phyloP scores from a whole-genome alignment of 2,113 vertebrate genomes.

The Phyllostomus hastatus region DNA sequence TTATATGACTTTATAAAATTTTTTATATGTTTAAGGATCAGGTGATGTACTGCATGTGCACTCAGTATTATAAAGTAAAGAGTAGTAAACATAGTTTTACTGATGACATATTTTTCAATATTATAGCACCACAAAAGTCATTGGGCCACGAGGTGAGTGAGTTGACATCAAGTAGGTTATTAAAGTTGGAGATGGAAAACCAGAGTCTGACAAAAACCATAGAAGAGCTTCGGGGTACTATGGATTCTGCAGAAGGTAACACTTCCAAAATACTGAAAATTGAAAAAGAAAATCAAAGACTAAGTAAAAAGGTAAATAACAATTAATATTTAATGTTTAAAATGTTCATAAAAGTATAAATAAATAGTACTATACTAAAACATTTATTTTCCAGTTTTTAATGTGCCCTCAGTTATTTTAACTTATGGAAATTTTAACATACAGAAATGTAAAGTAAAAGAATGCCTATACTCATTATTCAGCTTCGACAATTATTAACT shows the following conservation, averaged over 20 bases:
- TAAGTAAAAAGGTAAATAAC: slow-evolving; percentile 89
- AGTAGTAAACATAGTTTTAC: neutral
- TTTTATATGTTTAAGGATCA: slow-evolving; percentile 25
- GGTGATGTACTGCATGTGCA: neutral
- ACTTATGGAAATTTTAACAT: neutral
- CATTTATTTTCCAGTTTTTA: neutral
- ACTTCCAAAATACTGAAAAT: slow-evolving; percentile 86
- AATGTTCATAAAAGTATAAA: neutral
- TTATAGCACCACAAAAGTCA: slow-evolving; percentile 92
- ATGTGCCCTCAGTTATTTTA: neutral
- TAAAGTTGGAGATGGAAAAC: slow-evolving; percentile 98
- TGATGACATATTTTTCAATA: slow-evolving; percentile 37
- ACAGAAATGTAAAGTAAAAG: neutral
- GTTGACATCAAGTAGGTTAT: slow-evolving; percentile 92
- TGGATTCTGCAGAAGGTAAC: slow-evolving; percentile 83
- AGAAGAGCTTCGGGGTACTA: slow-evolving; percentile 88
- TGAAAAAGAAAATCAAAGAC: slow-evolving; percentile 92
- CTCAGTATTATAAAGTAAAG: slow-evolving; percentile 24
- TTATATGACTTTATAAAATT: neutral
- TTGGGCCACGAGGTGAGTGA: slow-evolving; percentile 97
- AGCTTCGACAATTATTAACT: neutral
- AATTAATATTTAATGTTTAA: neutral
- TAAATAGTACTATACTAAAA: neutral
- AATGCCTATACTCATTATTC: neutral
- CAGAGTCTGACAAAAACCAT: slow-evolving; percentile 93